Evolutionary conservation across 1,140 invertebrate genomes (phyloP).

Genomic region (Popillia japonica): DNA sequence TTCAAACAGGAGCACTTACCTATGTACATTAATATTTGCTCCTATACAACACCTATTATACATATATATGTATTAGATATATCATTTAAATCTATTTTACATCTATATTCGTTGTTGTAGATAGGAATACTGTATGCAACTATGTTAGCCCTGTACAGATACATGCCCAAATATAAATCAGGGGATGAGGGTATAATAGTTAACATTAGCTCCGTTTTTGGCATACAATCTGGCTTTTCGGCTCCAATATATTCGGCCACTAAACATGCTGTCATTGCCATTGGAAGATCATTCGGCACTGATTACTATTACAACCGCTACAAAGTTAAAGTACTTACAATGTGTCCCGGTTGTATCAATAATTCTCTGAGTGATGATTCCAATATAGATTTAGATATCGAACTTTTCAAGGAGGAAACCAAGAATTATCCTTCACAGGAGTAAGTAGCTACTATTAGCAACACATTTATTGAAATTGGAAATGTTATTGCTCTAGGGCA

Average conservation of each 20-base stretch:
- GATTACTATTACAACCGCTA: conserved; percentile 54
- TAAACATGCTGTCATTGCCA: conserved; percentile 63
- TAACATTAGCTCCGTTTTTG: conserved; percentile 59
- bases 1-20: too few species aligned
- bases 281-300: conserved; percentile 61
- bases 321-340: conserved; percentile 58
- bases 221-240: conserved; percentile 57
- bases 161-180: conserved; percentile 49
- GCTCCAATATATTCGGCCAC: conserved; percentile 61
- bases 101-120: not conserved
- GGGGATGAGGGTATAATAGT: conserved; percentile 57
- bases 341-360: conserved; percentile 50
- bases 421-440: not conserved
- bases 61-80: too few species aligned
- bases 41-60: too few species aligned
- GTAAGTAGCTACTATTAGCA: conserved; percentile 7
- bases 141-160: conserved; percentile 50
- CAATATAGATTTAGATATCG: not conserved
- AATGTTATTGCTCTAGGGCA: not conserved
- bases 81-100: too few species aligned
- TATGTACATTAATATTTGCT: too few species aligned
- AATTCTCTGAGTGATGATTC: not conserved
- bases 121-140: not conserved
- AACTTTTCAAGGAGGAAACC: not conserved
- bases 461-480: not conserved